Percentiles rank a stretch among this genome's conserved stretches.
Evolutionary conservation across 2,113 vertebrate genomes (phyloP).

Genomic region (Python bivittatus): DNA sequence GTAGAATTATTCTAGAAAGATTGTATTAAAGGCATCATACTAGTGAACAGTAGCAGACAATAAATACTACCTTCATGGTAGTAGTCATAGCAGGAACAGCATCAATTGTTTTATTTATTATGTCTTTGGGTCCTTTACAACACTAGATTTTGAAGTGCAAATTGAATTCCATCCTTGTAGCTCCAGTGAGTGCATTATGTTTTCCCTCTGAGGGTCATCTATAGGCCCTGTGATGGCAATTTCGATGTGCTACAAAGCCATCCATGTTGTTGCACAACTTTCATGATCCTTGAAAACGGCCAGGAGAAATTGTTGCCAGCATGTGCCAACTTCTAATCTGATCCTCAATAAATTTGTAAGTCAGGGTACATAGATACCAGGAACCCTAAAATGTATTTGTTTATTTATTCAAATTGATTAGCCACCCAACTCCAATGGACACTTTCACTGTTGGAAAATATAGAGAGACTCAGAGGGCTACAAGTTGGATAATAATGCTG

Average conservation of each 20-base stretch:
- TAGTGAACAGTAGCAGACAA: background rate
- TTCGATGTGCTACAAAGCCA: background rate
- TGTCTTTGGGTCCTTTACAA: background rate
- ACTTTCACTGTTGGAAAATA: conserved; percentile 2
- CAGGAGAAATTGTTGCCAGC: background rate
- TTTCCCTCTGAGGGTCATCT: background rate
- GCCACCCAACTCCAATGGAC: background rate
- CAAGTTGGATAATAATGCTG: background rate
- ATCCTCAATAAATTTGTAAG: background rate
- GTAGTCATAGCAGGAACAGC: background rate
- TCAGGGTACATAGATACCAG: background rate
- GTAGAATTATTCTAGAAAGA: background rate
- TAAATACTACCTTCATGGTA: background rate
- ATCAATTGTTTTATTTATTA: background rate
- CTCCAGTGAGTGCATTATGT: background rate
- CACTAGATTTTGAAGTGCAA: background rate
- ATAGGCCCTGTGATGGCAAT: background rate
- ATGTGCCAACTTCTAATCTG: background rate
- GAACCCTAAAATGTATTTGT: background rate
- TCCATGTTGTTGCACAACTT: background rate
- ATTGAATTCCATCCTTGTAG: background rate
- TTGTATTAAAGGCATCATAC: background rate
- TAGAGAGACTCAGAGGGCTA: background rate
- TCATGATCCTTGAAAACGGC: background rate
- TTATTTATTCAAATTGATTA: background rate